Conservation (phyloP, 2,797 vertebrate species). For the Falco berigora region DNA sequence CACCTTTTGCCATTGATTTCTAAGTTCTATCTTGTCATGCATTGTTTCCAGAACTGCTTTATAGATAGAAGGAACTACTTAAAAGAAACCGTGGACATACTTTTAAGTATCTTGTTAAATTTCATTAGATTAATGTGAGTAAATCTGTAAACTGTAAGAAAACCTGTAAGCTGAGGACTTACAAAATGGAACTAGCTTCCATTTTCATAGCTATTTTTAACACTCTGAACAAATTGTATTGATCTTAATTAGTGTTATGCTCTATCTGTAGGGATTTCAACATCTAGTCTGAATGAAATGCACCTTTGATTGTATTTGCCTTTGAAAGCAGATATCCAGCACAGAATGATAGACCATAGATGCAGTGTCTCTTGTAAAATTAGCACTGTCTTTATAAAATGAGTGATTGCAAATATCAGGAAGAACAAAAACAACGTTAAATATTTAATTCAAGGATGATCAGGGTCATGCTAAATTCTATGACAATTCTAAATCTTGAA, state of each 20-base stretch:
- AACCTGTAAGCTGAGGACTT: not conserved
- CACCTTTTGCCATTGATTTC: not conserved
- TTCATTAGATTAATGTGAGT: not conserved
- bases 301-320: not conserved
- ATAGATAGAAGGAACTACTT: not conserved
- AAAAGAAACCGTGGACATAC: not conserved
- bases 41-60: not conserved
- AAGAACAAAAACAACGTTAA: not conserved
- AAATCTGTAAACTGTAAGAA: not conserved
- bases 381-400: not conserved
- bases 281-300: not conserved
- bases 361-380: not conserved
- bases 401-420: not conserved
- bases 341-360: not conserved
- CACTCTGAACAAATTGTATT: not conserved
- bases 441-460: not conserved
- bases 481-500: not conserved
- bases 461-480: fast-evolving
- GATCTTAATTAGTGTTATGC: not conserved
- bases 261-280: not conserved
- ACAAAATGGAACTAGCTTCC: not conserved
- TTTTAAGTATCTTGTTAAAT: not conserved
- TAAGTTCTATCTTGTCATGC: not conserved
- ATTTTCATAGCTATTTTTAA: not conserved
- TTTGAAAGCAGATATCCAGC: not conserved